Percentiles rank a stretch among this genome's conserved stretches.
Evolutionary conservation across 2,888 invertebrate genomes (phyloP).

Genomic region (Acleris laterana): DNA sequence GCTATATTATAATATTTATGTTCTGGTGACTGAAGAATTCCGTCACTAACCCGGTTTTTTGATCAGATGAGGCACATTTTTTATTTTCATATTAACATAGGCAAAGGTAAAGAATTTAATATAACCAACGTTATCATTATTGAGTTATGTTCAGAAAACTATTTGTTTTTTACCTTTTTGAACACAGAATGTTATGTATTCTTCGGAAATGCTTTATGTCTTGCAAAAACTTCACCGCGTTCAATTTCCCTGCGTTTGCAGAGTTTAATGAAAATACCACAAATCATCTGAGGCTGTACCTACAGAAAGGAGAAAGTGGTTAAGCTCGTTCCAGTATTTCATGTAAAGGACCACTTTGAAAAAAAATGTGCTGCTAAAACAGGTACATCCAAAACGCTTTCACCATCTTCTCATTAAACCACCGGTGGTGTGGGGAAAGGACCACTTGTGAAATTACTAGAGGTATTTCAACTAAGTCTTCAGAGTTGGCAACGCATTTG

Average conservation of each 20-base stretch:
- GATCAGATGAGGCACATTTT: too few species aligned
- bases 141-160: background rate
- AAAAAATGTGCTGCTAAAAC: background rate
- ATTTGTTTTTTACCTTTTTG: background rate
- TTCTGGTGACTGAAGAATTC: too few species aligned
- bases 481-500: too few species aligned
- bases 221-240: slow-evolving; percentile 16
- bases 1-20: too few species aligned
- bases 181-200: background rate
- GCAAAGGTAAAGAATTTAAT: too few species aligned
- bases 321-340: slow-evolving; percentile 2
- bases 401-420: too few species aligned
- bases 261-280: slow-evolving; percentile 27
- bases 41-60: too few species aligned
- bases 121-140: too few species aligned
- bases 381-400: background rate
- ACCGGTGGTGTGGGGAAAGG: too few species aligned
- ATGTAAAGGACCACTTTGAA: background rate
- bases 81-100: too few species aligned
- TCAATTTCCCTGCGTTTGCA: slow-evolving; percentile 22
- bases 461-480: too few species aligned
- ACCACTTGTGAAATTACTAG: too few species aligned
- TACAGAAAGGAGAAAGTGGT: background rate
- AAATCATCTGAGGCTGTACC: slow-evolving; percentile 3
- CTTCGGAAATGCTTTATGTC: background rate